phyloP scores from a whole-genome alignment of 2,797 vertebrate genomes.

The Echeneis naucrates region DNA sequence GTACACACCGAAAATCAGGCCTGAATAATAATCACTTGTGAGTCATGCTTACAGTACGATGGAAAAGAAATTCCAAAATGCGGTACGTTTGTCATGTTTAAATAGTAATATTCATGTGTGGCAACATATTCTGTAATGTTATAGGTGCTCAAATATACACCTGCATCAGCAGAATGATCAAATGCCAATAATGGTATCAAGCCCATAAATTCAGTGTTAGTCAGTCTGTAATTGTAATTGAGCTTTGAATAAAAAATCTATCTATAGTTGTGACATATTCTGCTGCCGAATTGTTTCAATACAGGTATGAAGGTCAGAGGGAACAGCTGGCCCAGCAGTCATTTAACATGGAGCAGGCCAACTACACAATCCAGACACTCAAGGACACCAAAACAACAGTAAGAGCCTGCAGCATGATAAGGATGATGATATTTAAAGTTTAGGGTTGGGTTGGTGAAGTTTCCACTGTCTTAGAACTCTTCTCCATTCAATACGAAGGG shows the following conservation, averaged over 20 bases:
- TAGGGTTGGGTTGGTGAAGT: not conserved
- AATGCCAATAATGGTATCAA: not conserved
- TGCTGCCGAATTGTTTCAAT: constrained; percentile 13
- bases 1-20: not conserved
- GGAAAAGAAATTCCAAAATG: not conserved
- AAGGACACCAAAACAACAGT: constrained; percentile 99
- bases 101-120: too few relatives aligned
- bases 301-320: constrained; percentile 96
- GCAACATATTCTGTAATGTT: not conserved
- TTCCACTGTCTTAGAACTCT: not conserved
- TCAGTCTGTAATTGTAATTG: not conserved
- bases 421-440: not conserved
- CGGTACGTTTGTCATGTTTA: too few relatives aligned
- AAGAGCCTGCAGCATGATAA: constrained; percentile 49
- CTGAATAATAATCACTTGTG: not conserved
- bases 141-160: not conserved
- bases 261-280: not conserved
- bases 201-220: not conserved
- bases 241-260: not conserved
- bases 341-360: constrained; percentile 99
- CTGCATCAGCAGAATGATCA: not conserved
- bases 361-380: constrained; percentile 97
- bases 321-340: constrained; percentile 98
- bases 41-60: not conserved
- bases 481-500: not conserved